Percentiles rank a stretch among this genome's conserved stretches.
Evolutionary conservation across 2,888 invertebrate species (phyloP).

Genomic region (Hoplodrina ambigua): DNA sequence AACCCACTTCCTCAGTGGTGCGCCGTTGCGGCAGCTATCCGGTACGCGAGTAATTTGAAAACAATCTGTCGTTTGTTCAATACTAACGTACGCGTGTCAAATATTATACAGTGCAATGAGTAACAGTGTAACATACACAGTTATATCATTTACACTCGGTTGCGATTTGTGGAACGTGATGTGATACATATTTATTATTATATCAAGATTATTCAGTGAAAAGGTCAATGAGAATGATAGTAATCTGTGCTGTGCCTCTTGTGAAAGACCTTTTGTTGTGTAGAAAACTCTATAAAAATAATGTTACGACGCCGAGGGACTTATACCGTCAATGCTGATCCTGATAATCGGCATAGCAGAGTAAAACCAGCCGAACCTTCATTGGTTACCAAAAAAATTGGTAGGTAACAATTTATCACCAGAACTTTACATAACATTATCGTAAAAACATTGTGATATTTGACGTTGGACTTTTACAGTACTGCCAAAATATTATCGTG

Average conservation of each 20-base stretch:
- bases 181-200: conserved; percentile 42
- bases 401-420: conserved; percentile 68
- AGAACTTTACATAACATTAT: conserved; percentile 27
- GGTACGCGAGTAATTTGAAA: conserved; percentile 76
- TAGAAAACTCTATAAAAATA: conserved; percentile 64
- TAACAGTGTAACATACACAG: conserved; percentile 54
- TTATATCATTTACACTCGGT: conserved; percentile 49
- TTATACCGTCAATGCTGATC: conserved; percentile 85
- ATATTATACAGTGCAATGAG: conserved; percentile 58
- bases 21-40: conserved; percentile 71
- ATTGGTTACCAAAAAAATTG: conserved; percentile 74
- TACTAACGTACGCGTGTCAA: conserved; percentile 60
- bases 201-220: conserved; percentile 48
- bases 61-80: conserved; percentile 69
- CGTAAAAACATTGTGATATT: conserved; percentile 32
- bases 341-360: conserved; percentile 72
- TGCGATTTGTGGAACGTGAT: conserved; percentile 56
- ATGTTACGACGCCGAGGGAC: conserved; percentile 87
- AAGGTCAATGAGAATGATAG: conserved; percentile 61
- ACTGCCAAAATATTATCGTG: conserved; percentile 49
- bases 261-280: conserved; percentile 59
- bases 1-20: conserved; percentile 81
- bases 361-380: conserved; percentile 72
- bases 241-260: conserved; percentile 60
- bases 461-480: conserved; percentile 31